phyloP scores from a whole-genome alignment of 2,888 invertebrate species.

The Xestoiulus laeticollis region DNA sequence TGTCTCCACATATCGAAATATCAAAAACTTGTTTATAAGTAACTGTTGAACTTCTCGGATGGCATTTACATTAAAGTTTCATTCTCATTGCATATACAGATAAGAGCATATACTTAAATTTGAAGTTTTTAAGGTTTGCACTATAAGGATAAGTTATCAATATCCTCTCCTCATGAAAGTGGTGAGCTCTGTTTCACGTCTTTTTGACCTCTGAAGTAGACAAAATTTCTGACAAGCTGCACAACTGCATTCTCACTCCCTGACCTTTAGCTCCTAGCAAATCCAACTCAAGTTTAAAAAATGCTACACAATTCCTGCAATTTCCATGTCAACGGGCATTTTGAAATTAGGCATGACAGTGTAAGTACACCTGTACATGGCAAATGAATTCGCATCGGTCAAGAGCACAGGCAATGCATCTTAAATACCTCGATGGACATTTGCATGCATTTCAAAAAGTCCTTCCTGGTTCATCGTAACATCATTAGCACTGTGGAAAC shows the following conservation, averaged over 20 bases:
- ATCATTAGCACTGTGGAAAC: neutral
- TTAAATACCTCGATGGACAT: neutral
- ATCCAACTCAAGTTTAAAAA: neutral
- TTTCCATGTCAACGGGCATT: neutral
- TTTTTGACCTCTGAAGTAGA: no score
- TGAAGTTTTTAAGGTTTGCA: no score
- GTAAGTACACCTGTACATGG: neutral
- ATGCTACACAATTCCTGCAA: neutral
- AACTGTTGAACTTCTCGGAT: no score
- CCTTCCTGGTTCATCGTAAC: conserved; percentile 16
- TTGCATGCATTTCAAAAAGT: neutral
- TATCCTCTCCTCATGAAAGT: neutral
- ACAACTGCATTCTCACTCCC: neutral
- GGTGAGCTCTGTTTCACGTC: neutral
- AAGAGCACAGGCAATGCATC: neutral
- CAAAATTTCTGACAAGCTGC: neutral
- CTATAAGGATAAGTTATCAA: neutral
- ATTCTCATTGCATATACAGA: no score
- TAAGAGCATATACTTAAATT: no score
- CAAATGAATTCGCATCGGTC: no score
- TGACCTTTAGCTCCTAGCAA: neutral
- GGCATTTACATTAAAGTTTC: no score
- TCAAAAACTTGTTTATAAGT: no score
- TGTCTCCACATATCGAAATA: no score
- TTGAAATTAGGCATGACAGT: neutral